Evolutionary conservation across 1,140 invertebrate species (phyloP), one percentile per base, ranked within the genome.

Genomic region (Platyura marginata): DNA sequence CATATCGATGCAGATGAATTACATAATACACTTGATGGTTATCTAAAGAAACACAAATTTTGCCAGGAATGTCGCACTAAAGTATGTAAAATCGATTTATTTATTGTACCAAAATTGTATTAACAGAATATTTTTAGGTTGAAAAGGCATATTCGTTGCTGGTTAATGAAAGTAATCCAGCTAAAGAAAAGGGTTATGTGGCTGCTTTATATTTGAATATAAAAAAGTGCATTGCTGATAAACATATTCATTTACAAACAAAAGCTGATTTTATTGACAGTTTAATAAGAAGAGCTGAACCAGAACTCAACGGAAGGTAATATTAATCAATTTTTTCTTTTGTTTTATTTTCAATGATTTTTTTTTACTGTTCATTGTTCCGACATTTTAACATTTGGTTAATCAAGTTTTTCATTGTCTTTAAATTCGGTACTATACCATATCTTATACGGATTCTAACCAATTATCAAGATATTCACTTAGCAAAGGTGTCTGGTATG

Each of bases 61-160:
- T 93, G 88, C 57, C 74, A 76, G 1, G 89, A 92, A 59, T 94
- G 89, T 57, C 80, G 87, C 44, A 85, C 85, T 45, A 94, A 92
- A 69, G 87, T 93, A 43, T 43, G 25, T 3, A 16, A 11, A 20
- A 4, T 39, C 34, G 23, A 9, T 40, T 18, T 32, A n/a, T 40
- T 10, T 45, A 9, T 21, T 35, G 9, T 16, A 34, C 13, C n/a
- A 5, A 42, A 44, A 1, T 6, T 40, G 18, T 29, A 18, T 6
- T 45, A 9, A 9, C 6, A 6, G 3, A 19, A 19, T 34, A 36
- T 46, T 47, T 43, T 1, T 49, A 72, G 70, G 70, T 72, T 42
- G 61, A 86, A 54, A 66, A 78, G 53, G 88, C 89, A 34, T 91
- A 88, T 63, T 80, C 78, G 51, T 70, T 94, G 47, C 68, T 94